phyloP scores from a whole-genome alignment of 2,113 vertebrate species.

The Copsychus sechellarum region DNA sequence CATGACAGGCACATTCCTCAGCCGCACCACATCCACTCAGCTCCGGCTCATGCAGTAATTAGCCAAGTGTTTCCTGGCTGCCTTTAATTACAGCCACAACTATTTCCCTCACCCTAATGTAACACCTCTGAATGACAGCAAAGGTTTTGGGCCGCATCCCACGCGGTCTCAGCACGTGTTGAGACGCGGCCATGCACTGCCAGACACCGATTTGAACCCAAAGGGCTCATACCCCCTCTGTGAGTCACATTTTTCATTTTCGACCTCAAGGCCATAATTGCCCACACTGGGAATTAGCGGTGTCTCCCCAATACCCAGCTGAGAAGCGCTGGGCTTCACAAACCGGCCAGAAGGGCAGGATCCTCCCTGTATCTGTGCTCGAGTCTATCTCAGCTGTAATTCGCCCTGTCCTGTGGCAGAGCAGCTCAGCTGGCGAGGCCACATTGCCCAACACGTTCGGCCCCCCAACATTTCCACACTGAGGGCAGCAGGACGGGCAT shows the following conservation, averaged over 20 bases:
- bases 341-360: not conserved
- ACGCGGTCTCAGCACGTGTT: not conserved
- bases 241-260: not conserved
- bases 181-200: not conserved
- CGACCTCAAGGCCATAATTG: not conserved
- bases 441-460: fast-evolving
- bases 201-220: not conserved
- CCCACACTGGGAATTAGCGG: not conserved
- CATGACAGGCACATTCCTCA: not conserved
- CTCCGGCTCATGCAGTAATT: not conserved
- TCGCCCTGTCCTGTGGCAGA: fast-evolving
- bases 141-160: not conserved
- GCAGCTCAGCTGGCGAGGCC: not conserved
- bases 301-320: not conserved
- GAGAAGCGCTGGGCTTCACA: not conserved
- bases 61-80: conserved; percentile 49
- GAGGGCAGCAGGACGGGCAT: fast-evolving
- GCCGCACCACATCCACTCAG: not conserved
- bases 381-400: not conserved
- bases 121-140: not conserved
- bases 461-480: fast-evolving
- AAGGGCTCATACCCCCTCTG: not conserved
- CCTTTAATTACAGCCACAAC: conserved; percentile 52
- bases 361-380: not conserved
- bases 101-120: not conserved